Evolutionary conservation across 2,888 invertebrate species (phyloP), one percentile per base, ranked within the genome.

Genomic region (Emesis furor): DNA sequence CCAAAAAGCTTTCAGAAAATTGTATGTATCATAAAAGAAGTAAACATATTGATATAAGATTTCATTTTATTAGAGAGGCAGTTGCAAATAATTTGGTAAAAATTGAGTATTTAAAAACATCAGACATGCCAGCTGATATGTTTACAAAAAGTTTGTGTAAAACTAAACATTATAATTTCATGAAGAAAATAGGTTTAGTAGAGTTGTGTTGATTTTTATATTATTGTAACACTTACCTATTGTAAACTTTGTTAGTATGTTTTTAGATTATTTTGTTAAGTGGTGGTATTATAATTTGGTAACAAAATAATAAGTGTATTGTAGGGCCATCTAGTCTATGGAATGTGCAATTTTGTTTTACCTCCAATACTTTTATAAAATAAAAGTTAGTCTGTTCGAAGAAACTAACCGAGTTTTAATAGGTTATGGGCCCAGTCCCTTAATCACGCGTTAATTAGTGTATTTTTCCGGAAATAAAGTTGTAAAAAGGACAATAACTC

Each of bases 1-100:
- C 83, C 51, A 75, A 80, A 24, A 78, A 76, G 46, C 71, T 83
- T 62, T 39, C 78, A 30, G 68, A 75, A 78, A 78, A 80, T 75
- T 46, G 24, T 80, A 39, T 80, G 30, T 83, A 46, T 55, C 80
- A 83, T 69, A 83, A 67, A 68, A 79, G 77, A 80, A 83, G 73
- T 67, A 83, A 83, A 73, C 80, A 76, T 51, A 83, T 78, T 65
- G 80, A 83, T 72, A 74, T 83, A 8, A 74, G 77, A 62, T 79
- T 62, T 35, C 76, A 79, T 79, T 83, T 79, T 75, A 37, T 83
- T 37, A 78, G 78, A 78, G 46, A 59, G 17, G 78, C 80, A 42
- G 76, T 80, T 72, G 77, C 62, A 39, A 77, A 78, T 71, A 79
- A 83, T 37, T 80, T 46, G 32, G 67, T 80, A 37, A 79, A 59